Conservation (phyloP, 1,140 invertebrate genomes). For the Streblospio benedicti region DNA sequence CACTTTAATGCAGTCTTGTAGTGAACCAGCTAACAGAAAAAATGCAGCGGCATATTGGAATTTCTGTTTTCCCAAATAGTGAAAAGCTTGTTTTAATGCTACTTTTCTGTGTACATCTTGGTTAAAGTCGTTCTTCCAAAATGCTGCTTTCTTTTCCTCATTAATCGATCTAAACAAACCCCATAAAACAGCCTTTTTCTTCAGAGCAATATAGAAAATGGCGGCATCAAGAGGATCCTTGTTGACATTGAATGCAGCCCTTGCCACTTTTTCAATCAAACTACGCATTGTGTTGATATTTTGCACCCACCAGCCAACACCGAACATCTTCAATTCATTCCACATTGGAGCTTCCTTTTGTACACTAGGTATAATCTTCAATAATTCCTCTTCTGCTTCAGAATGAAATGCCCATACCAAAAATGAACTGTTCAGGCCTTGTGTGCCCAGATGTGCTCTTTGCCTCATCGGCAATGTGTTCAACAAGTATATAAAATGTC, state of each 20-base stretch:
- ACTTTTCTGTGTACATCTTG: conserved; percentile 92
- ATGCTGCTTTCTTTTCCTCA: conserved; percentile 85
- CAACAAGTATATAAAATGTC: conserved; percentile 92
- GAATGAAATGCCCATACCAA: conserved; percentile 99
- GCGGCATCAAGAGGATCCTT: conserved; percentile 95
- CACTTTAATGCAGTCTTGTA: conserved; percentile 91
- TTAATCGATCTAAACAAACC: conserved; percentile 73
- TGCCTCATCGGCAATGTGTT: conserved; percentile 81
- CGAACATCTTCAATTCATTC: conserved; percentile 82
- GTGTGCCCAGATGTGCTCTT: conserved; percentile 72
- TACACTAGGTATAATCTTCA: conserved; percentile 73
- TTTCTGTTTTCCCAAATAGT: conserved; percentile 85
- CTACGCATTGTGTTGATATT: conserved; percentile 72
- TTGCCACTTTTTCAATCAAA: conserved; percentile 88
- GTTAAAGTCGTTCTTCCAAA: conserved; percentile 90
- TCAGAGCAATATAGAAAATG: conserved; percentile 95
- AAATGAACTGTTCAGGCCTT: conserved; percentile 84
- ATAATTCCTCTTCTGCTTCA: conserved; percentile 80
- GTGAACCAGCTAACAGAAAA: conserved; percentile 84
- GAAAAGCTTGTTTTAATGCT: conserved; percentile 94
- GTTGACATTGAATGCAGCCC: conserved; percentile 76
- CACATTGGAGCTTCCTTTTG: conserved; percentile 65
- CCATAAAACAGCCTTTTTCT: conserved; percentile 93
- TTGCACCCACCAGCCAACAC: conserved; percentile 93
- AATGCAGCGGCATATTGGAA: conserved; percentile 70